These are phyloP conservation scores for Camelus bactrianus DNA, from an alignment of 2,113 vertebrate species.

Conservation along the genomic window DNA sequence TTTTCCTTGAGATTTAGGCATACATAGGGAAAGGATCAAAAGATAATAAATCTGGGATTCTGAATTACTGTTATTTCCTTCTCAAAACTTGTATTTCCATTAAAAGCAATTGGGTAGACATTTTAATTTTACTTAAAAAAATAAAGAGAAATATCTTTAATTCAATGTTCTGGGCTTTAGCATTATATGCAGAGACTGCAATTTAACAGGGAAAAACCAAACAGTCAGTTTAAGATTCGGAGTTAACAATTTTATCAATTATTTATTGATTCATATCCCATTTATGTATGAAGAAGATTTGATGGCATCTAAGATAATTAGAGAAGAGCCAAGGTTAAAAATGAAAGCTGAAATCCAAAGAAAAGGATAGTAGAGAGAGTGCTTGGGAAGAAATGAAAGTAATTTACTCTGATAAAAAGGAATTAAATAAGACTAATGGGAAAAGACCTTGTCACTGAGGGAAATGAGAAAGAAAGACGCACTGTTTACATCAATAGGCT, in stretches of 20 bases:
- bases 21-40: not conserved
- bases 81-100: not conserved
- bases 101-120: not conserved
- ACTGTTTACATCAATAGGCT: not conserved
- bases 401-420: conserved; percentile 72
- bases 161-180: not conserved
- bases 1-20: not conserved
- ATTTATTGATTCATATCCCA: not conserved
- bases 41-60: not conserved
- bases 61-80: conserved; percentile 40
- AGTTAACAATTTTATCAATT: conserved; percentile 50
- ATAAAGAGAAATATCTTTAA: not conserved
- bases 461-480: conserved; percentile 34
- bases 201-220: not conserved
- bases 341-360: conserved; percentile 40
- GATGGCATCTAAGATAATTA: conserved; percentile 2
- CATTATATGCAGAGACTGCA: not conserved
- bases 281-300: conserved; percentile 16
- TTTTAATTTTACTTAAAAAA: conserved; percentile 26
- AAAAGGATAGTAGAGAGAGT: not conserved
- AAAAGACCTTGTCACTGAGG: conserved; percentile 60
- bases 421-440: conserved; percentile 52
- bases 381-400: conserved; percentile 66
- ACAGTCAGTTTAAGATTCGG: not conserved
- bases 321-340: not conserved